Conservation (phyloP, 2,888 invertebrate species). For the Chrysolina americana region DNA sequence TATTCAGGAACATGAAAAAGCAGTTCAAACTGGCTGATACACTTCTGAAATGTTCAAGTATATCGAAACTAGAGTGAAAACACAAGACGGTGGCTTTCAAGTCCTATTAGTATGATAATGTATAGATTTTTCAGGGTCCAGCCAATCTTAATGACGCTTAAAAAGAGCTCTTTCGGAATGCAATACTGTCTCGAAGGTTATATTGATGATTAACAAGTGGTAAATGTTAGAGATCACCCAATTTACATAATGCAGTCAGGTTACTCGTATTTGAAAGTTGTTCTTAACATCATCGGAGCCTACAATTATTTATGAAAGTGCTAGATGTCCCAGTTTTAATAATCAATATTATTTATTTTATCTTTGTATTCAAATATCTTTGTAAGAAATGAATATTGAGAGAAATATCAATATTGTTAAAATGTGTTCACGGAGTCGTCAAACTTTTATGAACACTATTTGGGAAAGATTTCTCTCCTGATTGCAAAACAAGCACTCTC, state of each 20-base stretch:
- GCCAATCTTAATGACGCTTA: no score
- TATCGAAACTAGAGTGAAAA: no score
- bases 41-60: no score
- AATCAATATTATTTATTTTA: not conserved
- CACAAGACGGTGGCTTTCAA: no score
- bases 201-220: not conserved
- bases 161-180: not conserved
- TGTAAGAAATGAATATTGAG: not conserved
- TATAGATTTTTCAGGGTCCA: no score
- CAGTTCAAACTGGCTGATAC: no score
- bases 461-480: not conserved
- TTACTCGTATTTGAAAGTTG: conserved; percentile 8
- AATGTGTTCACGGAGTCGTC: not conserved
- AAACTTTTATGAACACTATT: not conserved
- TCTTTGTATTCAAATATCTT: not conserved
- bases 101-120: no score
- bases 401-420: not conserved
- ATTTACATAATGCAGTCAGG: conserved; percentile 11
- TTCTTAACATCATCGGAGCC: not conserved
- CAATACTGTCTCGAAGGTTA: not conserved
- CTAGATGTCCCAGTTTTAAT: not conserved
- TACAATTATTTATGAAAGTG: not conserved
- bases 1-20: no score
- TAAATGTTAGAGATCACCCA: not conserved
- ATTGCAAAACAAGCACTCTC: conserved; percentile 1